These are phyloP conservation scores for Hydrozoanthus tunicans DNA, from an alignment of 64 coral and sea anemone species.

Conservation along the genomic window DNA sequence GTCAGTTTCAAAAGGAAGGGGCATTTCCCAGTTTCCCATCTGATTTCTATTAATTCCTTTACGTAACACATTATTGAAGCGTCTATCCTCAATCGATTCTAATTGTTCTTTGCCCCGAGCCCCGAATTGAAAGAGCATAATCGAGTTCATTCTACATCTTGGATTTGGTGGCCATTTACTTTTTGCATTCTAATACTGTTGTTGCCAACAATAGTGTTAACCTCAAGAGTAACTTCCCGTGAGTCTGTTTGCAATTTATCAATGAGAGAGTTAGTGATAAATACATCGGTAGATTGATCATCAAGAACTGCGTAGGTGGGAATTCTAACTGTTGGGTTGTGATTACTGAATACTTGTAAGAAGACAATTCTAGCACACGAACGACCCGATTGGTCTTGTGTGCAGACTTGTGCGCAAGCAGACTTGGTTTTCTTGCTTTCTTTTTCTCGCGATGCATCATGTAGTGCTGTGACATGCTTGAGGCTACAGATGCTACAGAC, in stretches of 20 bases:
- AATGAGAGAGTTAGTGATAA: constrained; percentile 49
- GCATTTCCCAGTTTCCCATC: background rate
- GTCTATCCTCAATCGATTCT: background rate
- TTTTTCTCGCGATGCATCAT: constrained; percentile 41
- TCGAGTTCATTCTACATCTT: constrained; percentile 16
- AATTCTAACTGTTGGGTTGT: constrained; percentile 38
- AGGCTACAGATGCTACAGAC: constrained; percentile 42
- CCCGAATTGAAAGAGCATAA: background rate
- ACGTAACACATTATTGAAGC: background rate
- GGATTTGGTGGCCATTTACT: constrained; percentile 51
- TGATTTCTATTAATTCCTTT: background rate
- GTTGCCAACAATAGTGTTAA: constrained; percentile 43
- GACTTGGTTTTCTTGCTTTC: background rate
- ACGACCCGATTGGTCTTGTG: background rate
- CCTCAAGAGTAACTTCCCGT: constrained; percentile 39
- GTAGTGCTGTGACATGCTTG: constrained; percentile 63
- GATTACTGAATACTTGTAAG: constrained; percentile 33
- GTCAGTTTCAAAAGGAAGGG: background rate
- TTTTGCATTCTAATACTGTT: constrained; percentile 45
- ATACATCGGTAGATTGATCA: constrained; percentile 64
- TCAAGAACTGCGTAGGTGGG: constrained; percentile 66
- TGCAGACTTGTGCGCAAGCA: constrained; percentile 58
- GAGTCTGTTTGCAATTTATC: constrained; percentile 6
- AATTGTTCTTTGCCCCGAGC: background rate
- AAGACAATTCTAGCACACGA: constrained; percentile 55